These are phyloP conservation scores for Oreotrochilus melanogaster DNA, from an alignment of 2,113 vertebrate species.

Conservation along the genomic window DNA sequence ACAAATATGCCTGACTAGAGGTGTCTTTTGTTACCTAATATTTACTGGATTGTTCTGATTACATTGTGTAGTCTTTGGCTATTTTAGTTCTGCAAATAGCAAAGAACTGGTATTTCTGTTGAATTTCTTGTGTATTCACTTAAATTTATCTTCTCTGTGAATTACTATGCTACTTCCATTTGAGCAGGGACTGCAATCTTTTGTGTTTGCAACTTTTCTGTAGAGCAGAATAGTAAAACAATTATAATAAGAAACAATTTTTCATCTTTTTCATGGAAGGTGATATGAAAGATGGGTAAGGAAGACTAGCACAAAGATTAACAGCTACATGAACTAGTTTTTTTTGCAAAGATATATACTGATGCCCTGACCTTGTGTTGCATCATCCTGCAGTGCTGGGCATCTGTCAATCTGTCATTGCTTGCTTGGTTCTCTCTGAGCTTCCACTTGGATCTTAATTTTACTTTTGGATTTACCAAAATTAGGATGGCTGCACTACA, in stretches of 20 bases:
- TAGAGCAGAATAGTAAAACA: background rate
- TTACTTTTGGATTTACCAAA: background rate
- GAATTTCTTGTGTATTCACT: background rate
- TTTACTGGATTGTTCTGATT: background rate
- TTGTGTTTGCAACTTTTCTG: background rate
- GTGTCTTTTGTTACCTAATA: background rate
- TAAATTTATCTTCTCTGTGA: background rate
- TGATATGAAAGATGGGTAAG: background rate
- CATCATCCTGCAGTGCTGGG: rapidly evolving
- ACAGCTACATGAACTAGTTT: background rate
- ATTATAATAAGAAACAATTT: background rate
- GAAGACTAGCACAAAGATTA: background rate
- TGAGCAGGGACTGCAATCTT: background rate
- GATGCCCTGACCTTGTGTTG: background rate
- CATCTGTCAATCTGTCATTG: background rate
- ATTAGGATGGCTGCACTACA: background rate
- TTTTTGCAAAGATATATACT: background rate
- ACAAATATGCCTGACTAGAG: background rate
- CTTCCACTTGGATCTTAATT: background rate
- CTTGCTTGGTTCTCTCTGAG: background rate
- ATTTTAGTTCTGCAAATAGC: background rate
- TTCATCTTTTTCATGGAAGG: background rate
- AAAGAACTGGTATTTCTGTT: background rate
- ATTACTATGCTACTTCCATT: background rate
- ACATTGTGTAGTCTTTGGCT: background rate